These are phyloP conservation scores for Craseonycteris thonglongyai DNA, from an alignment of 2,113 vertebrate species.

Conservation along the genomic window DNA sequence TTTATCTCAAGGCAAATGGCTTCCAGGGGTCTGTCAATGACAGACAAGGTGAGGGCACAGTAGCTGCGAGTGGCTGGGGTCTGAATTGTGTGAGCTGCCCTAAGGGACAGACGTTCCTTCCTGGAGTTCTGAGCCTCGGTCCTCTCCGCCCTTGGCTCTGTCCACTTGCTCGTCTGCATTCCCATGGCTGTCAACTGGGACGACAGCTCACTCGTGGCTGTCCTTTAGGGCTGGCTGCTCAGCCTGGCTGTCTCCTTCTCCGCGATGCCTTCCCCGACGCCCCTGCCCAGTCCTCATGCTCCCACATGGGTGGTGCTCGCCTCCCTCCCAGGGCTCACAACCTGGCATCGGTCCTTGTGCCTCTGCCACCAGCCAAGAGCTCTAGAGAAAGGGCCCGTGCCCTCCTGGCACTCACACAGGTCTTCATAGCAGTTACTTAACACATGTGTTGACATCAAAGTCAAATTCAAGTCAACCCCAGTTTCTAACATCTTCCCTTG, in stretches of 20 bases:
- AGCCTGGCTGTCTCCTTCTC: background rate
- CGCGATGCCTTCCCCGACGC: background rate
- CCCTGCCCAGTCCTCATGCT: background rate
- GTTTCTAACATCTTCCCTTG: background rate
- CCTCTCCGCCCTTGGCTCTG: background rate
- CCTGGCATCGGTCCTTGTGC: background rate
- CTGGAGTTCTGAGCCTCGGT: background rate
- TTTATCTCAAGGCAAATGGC: constrained; percentile 72
- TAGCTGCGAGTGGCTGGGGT: background rate
- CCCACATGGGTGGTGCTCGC: rapidly evolving
- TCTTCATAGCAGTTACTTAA: background rate
- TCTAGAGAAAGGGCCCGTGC: background rate
- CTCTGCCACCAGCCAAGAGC: background rate
- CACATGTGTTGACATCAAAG: background rate
- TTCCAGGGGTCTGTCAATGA: constrained; percentile 56
- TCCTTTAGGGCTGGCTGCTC: background rate
- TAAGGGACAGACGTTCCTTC: background rate
- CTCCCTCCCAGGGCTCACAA: background rate
- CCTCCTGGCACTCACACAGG: too few species aligned
- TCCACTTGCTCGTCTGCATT: background rate
- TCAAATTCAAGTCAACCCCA: background rate
- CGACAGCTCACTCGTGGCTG: background rate
- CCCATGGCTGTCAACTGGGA: background rate
- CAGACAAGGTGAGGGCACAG: constrained; percentile 51
- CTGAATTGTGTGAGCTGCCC: background rate